A percentile compares a stretch with the other conserved stretches of the same genome.
Conservation (phyloP, 1,140 invertebrate species). For the Cepaea nemoralis region DNA sequence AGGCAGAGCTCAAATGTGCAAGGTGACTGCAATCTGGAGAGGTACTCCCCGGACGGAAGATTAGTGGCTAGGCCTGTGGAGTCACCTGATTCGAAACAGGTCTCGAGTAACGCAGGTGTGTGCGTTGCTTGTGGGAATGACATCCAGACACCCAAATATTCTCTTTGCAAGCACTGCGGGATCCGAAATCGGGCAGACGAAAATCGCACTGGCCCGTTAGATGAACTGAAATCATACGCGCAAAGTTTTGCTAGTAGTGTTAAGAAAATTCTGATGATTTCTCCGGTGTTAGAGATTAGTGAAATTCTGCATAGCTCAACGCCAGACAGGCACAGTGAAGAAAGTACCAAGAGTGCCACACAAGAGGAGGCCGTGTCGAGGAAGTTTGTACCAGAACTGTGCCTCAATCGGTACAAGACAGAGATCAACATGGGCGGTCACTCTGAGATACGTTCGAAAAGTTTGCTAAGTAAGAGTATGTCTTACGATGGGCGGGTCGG, state of each 20-base stretch:
- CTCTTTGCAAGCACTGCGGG: not conserved
- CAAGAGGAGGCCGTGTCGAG: not conserved
- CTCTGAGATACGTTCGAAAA: not conserved
- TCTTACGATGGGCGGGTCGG: not conserved
- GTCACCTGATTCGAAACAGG: not conserved
- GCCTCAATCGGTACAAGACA: not conserved
- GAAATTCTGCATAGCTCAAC: not conserved
- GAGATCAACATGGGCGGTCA: not conserved
- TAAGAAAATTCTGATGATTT: not conserved
- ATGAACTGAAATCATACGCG: conserved; percentile 13
- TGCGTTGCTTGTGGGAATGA: conserved; percentile 1
- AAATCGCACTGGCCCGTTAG: not conserved
- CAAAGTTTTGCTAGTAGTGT: conserved; percentile 6
- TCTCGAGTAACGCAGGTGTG: not conserved
- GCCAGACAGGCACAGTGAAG: not conserved
- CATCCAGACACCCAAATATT: not conserved
- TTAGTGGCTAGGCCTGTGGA: not conserved
- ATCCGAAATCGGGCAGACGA: too few relatives aligned
- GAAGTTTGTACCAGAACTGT: not conserved
- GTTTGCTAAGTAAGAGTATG: not conserved
- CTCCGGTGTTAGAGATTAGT: not conserved
- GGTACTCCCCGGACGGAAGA: not conserved
- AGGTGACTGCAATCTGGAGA: not conserved
- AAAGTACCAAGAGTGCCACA: not conserved
- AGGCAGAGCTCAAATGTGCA: not conserved